A percentile compares a stretch with the other conserved stretches of the same genome.
Conservation (phyloP, 2,113 vertebrate species). For the Naja naja region DNA sequence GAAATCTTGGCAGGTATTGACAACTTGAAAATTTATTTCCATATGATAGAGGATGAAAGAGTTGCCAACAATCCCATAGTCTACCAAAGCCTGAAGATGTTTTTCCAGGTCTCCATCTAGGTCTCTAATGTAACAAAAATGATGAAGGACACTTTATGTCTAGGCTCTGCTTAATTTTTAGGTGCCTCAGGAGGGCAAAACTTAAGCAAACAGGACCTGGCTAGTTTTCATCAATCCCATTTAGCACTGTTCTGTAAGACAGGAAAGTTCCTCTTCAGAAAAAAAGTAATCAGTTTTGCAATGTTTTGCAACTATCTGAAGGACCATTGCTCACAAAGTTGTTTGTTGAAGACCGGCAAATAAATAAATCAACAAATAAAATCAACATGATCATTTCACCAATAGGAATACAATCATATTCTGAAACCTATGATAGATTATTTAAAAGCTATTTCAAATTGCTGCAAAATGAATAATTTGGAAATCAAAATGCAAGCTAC, state of each 20-base stretch:
- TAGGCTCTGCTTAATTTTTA: not conserved
- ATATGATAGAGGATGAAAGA: not conserved
- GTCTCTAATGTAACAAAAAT: not conserved
- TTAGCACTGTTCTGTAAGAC: not conserved
- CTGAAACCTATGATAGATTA: slow-evolving; percentile 34
- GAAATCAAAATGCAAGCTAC: slow-evolving; percentile 38
- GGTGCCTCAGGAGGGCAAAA: not conserved
- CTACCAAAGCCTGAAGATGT: not conserved
- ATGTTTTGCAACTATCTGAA: not conserved
- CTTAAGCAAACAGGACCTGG: not conserved
- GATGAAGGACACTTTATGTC: not conserved
- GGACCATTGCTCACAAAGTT: not conserved
- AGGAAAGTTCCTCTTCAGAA: not conserved
- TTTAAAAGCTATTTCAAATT: slow-evolving; percentile 39
- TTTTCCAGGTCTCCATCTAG: not conserved
- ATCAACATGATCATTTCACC: slow-evolving; percentile 34
- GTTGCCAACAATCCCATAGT: not conserved
- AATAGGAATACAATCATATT: slow-evolving; percentile 21
- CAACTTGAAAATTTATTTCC: not conserved
- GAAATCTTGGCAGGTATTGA: not conserved
- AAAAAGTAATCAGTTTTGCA: not conserved
- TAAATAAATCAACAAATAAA: not conserved
- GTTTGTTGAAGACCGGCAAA: not conserved
- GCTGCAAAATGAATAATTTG: slow-evolving; percentile 52
- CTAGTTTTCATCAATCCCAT: not conserved